Evolutionary conservation across 1,140 invertebrate species (phyloP).

Genomic region (Microplitis demolitor): DNA sequence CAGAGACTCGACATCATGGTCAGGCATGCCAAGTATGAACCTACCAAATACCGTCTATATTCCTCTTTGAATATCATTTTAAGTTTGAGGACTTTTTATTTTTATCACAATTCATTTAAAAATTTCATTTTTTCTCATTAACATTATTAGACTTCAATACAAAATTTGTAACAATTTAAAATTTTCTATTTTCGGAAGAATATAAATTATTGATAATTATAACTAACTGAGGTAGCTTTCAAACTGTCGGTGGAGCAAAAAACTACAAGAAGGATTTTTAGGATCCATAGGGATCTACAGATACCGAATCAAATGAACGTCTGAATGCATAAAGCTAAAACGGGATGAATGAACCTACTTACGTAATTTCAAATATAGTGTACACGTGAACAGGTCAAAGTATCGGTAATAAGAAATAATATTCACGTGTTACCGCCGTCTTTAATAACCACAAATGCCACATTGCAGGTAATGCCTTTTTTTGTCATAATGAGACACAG

Average conservation of each 20-base stretch:
- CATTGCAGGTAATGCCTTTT: slow-evolving; percentile 47
- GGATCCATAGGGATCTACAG: neutral
- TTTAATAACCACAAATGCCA: slow-evolving; percentile 56
- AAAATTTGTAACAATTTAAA: too few species aligned
- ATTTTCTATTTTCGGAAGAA: too few species aligned
- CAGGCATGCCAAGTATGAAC: slow-evolving; percentile 56
- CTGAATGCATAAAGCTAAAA: neutral
- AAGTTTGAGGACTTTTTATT: neutral
- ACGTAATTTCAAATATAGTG: slow-evolving; percentile 51
- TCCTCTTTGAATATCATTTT: neutral
- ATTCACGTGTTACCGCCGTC: slow-evolving; percentile 32
- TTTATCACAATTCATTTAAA: slow-evolving; percentile 10
- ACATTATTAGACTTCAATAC: too few species aligned
- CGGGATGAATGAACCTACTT: neutral
- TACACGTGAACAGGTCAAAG: slow-evolving; percentile 26
- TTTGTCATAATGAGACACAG: slow-evolving; percentile 52
- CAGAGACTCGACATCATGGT: slow-evolving; percentile 42
- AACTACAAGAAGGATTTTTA: neutral
- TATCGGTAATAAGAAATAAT: neutral
- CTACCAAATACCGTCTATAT: slow-evolving; percentile 40
- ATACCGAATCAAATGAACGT: too few species aligned
- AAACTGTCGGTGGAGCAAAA: neutral
- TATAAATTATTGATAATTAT: too few species aligned
- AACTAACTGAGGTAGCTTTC: too few species aligned
- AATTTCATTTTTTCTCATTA: neutral